phyloP scores from a whole-genome alignment of 2,797 vertebrate genomes.

The Craterocephalus amniculus region DNA sequence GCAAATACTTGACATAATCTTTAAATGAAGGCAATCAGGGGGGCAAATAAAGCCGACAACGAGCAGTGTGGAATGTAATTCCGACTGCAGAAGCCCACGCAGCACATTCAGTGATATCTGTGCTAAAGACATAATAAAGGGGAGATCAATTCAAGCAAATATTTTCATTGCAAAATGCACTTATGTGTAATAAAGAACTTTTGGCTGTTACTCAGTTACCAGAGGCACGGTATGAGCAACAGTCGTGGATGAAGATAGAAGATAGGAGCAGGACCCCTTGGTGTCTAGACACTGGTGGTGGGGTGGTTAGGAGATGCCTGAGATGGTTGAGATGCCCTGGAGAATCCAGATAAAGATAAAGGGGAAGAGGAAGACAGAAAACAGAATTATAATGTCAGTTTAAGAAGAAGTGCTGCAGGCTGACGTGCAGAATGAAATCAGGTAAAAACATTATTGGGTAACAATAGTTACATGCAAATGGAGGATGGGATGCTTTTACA shows the following conservation, averaged over 20 bases:
- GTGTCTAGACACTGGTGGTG: neutral
- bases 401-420: too few species aligned
- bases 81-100: constrained; percentile 10
- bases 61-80: constrained; percentile 22
- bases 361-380: too few species aligned
- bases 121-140: constrained; percentile 1
- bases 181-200: neutral
- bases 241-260: neutral
- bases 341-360: neutral
- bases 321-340: neutral
- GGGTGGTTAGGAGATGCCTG: neutral
- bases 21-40: constrained; percentile 37
- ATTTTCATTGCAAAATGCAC: neutral
- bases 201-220: neutral
- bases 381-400: too few species aligned
- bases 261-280: neutral
- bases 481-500: too few species aligned
- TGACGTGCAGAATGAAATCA: too few species aligned
- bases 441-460: too few species aligned
- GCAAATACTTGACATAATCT: constrained; percentile 49
- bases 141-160: neutral
- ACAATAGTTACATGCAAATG: too few species aligned
- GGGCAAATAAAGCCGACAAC: constrained; percentile 32
- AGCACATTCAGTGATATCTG: constrained; percentile 7
- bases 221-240: neutral